These are phyloP conservation scores for Acronicta leporina DNA, from an alignment of 2,888 invertebrate genomes.

Conservation along the genomic window DNA sequence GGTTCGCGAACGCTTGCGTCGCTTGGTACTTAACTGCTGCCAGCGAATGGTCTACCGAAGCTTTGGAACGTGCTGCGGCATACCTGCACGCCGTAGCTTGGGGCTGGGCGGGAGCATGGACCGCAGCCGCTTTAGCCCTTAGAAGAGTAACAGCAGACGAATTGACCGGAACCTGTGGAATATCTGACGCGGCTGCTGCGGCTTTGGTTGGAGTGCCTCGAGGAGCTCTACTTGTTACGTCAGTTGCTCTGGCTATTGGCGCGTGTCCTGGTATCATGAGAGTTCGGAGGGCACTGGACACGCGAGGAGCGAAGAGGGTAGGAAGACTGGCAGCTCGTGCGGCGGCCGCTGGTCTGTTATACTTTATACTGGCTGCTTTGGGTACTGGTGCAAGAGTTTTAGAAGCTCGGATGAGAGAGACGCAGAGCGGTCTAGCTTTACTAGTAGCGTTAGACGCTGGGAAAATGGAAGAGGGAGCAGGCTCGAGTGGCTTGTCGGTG, in stretches of 20 bases:
- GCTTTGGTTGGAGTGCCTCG: conserved; percentile 90
- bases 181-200: conserved; percentile 89
- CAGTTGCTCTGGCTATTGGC: conserved; percentile 92
- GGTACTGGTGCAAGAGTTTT: conserved; percentile 92
- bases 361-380: conserved; percentile 92
- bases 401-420: conserved; percentile 87
- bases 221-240: conserved; percentile 90
- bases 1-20: conserved; percentile 96
- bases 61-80: conserved; percentile 95
- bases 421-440: conserved; percentile 79
- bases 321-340: conserved; percentile 93
- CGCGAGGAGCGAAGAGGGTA: conserved; percentile 91
- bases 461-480: conserved; percentile 62
- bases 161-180: conserved; percentile 95
- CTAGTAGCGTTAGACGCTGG: conserved; percentile 85
- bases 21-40: conserved; percentile 97
- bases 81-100: conserved; percentile 96
- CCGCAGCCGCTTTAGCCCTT: conserved; percentile 94
- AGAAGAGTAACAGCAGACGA: conserved; percentile 94
- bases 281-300: conserved; percentile 90
- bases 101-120: conserved; percentile 96
- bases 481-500: conserved; percentile 85
- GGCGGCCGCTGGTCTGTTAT: conserved; percentile 93
- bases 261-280: conserved; percentile 94
- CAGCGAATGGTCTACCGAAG: conserved; percentile 98